phyloP scores from a whole-genome alignment of 2,797 vertebrate genomes.

The Rhabdomys pumilio region DNA sequence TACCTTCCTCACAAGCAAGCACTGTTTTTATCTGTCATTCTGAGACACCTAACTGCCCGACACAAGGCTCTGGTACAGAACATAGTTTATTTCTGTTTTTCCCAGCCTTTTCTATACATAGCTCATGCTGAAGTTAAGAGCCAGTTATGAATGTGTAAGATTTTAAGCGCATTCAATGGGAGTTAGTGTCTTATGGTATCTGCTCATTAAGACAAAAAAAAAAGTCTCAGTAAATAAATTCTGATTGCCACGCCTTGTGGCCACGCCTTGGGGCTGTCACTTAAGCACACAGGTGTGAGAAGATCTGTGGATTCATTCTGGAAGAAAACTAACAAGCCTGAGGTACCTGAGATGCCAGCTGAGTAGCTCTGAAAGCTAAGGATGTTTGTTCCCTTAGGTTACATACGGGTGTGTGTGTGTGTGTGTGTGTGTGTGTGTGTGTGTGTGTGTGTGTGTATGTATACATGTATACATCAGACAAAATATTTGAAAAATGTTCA shows the following conservation, averaged over 20 bases:
- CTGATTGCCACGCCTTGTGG: neutral
- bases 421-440: neutral
- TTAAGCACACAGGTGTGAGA: neutral
- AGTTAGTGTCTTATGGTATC: neutral
- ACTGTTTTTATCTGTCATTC: neutral
- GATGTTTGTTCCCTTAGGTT: neutral
- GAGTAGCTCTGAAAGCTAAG: neutral
- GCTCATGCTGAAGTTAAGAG: neutral
- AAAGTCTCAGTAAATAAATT: neutral
- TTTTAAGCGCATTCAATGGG: constrained; percentile 20
- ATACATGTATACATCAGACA: neutral
- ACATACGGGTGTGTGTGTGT: neutral
- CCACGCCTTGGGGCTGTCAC: neutral
- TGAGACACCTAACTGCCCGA: too few species aligned
- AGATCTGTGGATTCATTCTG: neutral
- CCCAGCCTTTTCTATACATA: too few species aligned
- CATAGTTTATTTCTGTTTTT: neutral
- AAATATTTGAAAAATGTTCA: constrained; percentile 43
- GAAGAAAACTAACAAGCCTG: neutral
- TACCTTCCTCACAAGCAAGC: neutral
- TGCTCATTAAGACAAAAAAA: constrained; percentile 24
- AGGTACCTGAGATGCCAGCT: neutral
- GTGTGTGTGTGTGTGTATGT: neutral
- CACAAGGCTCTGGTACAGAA: neutral
- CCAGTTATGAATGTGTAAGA: neutral